These are phyloP conservation scores for Phylloscopus collybita DNA, from an alignment of 2,797 vertebrate genomes.

Conservation along the genomic window DNA sequence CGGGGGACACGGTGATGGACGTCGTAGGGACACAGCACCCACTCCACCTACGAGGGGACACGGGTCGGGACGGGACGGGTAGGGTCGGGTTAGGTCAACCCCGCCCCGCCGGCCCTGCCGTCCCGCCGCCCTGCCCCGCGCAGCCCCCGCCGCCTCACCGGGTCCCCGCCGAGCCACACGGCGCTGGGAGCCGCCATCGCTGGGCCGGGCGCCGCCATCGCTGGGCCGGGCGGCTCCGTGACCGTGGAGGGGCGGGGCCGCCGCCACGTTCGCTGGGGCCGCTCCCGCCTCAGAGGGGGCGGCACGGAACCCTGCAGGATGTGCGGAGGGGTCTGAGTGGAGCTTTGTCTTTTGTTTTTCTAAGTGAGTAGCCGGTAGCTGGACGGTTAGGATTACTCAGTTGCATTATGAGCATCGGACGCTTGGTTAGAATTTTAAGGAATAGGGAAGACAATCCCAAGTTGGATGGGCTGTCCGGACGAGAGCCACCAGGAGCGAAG, in stretches of 20 bases:
- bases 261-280: not conserved
- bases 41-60: constrained; percentile 70
- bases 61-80: not conserved
- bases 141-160: not conserved
- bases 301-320: rapidly evolving
- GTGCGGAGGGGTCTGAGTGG: rapidly evolving
- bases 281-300: rapidly evolving
- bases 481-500: not conserved
- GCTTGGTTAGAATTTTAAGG: not conserved
- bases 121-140: rapidly evolving
- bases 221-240: rapidly evolving
- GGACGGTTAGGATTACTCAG: not conserved
- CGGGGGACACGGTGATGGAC: constrained; percentile 84
- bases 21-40: constrained; percentile 87
- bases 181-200: not conserved
- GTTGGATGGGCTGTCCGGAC: not conserved
- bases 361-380: not conserved
- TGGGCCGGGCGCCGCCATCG: rapidly evolving
- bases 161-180: not conserved
- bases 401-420: no score
- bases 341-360: not conserved
- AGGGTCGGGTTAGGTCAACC: not conserved
- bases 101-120: rapidly evolving
- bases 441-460: not conserved
- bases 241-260: not conserved